These are phyloP conservation scores for Spinus olivaceus DNA, from an alignment of 2,797 vertebrate genomes.

Conservation along the genomic window DNA sequence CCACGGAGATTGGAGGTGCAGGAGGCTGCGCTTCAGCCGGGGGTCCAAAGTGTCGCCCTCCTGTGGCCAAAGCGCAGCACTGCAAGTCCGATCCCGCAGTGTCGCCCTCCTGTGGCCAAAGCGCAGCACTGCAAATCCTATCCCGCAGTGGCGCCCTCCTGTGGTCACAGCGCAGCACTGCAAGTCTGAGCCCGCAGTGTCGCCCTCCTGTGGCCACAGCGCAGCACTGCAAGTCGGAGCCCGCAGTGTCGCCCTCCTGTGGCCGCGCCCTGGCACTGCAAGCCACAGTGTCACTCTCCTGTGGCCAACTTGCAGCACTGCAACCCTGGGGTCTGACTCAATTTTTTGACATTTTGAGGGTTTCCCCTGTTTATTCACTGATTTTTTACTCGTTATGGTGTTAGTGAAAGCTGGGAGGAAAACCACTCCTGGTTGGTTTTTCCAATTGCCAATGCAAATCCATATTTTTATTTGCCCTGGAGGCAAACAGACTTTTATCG, in stretches of 20 bases:
- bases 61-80: too few relatives aligned
- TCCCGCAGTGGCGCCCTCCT: too few relatives aligned
- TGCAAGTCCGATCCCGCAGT: background rate
- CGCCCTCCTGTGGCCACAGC: too few relatives aligned
- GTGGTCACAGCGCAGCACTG: too few relatives aligned
- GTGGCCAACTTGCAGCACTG: background rate
- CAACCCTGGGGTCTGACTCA: background rate
- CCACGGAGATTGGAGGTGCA: accelerated
- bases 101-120: too few relatives aligned
- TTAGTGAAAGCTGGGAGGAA: background rate
- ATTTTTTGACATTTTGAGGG: background rate
- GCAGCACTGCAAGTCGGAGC: too few relatives aligned
- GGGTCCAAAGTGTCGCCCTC: background rate
- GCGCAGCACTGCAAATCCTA: accelerated
- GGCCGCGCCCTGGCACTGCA: too few relatives aligned
- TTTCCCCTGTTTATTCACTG: background rate
- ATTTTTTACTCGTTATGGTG: background rate
- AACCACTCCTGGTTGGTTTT: background rate
- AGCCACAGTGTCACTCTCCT: background rate
- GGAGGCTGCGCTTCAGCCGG: background rate
- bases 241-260: too few relatives aligned
- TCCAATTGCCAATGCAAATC: background rate
- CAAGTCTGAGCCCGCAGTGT: too few relatives aligned
- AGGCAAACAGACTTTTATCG: background rate
- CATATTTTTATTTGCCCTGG: background rate